phyloP scores from a whole-genome alignment of 2,888 invertebrate species.

The Sminthurides aquaticus region DNA sequence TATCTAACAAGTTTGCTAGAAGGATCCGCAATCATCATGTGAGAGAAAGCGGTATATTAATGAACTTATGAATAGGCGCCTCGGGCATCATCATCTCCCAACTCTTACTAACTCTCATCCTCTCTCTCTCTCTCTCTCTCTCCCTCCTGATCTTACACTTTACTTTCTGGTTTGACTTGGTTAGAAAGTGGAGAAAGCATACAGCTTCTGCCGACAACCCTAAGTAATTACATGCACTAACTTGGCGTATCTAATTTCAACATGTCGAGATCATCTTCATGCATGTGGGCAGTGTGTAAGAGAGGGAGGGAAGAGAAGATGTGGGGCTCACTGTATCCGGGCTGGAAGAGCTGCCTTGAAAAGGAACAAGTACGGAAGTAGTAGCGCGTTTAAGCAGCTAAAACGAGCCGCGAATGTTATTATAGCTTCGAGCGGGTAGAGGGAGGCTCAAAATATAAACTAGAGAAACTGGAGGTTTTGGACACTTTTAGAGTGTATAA shows the following conservation, averaged over 20 bases:
- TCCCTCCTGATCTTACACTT: too few species aligned
- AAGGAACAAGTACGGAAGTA: too few species aligned
- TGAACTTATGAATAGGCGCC: constrained; percentile 15
- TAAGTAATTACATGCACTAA: background rate
- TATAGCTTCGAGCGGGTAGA: too few species aligned
- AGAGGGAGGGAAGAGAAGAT: background rate
- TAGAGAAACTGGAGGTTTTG: background rate
- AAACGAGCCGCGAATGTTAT: too few species aligned
- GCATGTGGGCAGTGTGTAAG: background rate
- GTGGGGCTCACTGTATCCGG: too few species aligned
- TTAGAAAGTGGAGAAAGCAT: background rate
- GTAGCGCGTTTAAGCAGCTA: too few species aligned
- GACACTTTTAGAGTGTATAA: background rate
- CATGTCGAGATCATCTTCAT: background rate
- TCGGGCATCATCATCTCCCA: constrained; percentile 10
- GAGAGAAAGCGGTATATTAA: constrained; percentile 5
- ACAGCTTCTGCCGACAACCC: background rate
- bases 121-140: too few species aligned
- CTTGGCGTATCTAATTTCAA: background rate
- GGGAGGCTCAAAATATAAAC: too few species aligned
- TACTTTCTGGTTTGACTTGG: background rate
- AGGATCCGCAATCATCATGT: background rate
- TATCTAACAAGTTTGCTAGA: background rate
- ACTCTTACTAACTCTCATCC: background rate
- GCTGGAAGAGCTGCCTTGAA: too few species aligned